These are phyloP conservation scores for Myotis daubentonii DNA, from an alignment of 2,797 vertebrate species.

Conservation along the genomic window DNA sequence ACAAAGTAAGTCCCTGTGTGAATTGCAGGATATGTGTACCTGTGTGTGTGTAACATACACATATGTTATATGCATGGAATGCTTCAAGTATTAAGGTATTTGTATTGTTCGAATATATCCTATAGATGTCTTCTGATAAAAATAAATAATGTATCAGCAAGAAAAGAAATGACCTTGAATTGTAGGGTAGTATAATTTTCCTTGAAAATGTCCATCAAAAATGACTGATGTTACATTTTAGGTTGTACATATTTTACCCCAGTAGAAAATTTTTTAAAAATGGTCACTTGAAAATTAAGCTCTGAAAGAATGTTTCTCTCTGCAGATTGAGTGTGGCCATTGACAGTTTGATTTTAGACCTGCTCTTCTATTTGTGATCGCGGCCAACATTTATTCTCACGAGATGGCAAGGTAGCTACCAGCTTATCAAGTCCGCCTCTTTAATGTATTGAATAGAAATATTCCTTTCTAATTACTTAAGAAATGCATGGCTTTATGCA, in stretches of 20 bases:
- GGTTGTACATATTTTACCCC: not conserved
- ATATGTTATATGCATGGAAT: not conserved
- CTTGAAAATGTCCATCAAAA: not conserved
- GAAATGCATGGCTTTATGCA: not conserved
- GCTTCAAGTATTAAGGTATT: conserved; percentile 1
- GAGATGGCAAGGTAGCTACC: not conserved
- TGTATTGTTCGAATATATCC: not conserved
- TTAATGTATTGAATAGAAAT: conserved; percentile 24
- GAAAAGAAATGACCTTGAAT: not conserved
- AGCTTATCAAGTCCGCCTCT: conserved; percentile 17
- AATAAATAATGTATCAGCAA: not conserved
- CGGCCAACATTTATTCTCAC: not conserved
- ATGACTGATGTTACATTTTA: not conserved
- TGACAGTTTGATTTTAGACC: conserved; percentile 6
- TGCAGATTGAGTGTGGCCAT: not conserved
- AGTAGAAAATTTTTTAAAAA: not conserved
- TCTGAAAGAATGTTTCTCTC: not conserved
- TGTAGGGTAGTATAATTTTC: not conserved
- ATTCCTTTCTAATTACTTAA: not conserved
- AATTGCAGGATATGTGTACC: not conserved
- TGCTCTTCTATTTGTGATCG: not conserved
- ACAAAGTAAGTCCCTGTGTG: not conserved
- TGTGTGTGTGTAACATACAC: not conserved
- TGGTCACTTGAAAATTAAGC: not conserved
- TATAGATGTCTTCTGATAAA: not conserved